Conservation (phyloP, 2,113 vertebrate species). For the Semicossyphus pulcher region DNA sequence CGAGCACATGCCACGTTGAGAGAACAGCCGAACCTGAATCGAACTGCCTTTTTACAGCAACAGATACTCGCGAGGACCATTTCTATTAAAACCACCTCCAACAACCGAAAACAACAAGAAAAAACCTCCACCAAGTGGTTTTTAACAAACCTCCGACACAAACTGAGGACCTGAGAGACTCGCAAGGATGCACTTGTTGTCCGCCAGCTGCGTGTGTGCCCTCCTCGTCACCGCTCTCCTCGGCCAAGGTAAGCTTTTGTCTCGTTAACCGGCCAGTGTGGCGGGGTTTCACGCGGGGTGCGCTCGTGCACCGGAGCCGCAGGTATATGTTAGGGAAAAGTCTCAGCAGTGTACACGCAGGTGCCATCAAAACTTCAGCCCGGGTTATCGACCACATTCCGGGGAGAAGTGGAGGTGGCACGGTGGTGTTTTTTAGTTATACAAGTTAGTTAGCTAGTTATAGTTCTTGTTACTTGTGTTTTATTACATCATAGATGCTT, state of each 20-base stretch:
- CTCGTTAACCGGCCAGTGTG: not conserved
- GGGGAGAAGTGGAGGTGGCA: not conserved
- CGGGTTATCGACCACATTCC: slow-evolving; percentile 14
- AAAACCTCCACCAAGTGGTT: slow-evolving; percentile 32
- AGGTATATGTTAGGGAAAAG: not conserved
- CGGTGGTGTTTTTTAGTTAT: not conserved
- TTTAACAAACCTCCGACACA: slow-evolving; percentile 15
- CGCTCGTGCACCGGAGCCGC: not conserved
- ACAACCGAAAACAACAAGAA: not conserved
- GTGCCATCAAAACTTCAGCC: slow-evolving; percentile 54
- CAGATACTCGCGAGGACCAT: slow-evolving; percentile 31
- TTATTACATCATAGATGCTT: not conserved
- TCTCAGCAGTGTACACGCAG: slow-evolving; percentile 35
- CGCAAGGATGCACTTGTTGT: slow-evolving; percentile 82
- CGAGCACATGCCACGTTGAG: slow-evolving; percentile 65
- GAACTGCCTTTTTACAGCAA: slow-evolving; percentile 23
- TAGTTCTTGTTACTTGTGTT: not conserved
- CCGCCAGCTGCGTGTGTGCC: slow-evolving; percentile 56
- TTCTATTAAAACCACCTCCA: not conserved
- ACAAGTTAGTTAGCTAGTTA: slow-evolving; percentile 18
- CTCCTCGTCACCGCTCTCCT: slow-evolving; percentile 61
- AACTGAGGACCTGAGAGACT: slow-evolving; percentile 50
- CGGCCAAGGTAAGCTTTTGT: slow-evolving; percentile 71
- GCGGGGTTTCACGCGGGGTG: not conserved
- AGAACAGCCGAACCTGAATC: slow-evolving; percentile 36